Base-by-base conservation (phyloP, 2,888 invertebrate species). In the Hyles lineata region DNA sequence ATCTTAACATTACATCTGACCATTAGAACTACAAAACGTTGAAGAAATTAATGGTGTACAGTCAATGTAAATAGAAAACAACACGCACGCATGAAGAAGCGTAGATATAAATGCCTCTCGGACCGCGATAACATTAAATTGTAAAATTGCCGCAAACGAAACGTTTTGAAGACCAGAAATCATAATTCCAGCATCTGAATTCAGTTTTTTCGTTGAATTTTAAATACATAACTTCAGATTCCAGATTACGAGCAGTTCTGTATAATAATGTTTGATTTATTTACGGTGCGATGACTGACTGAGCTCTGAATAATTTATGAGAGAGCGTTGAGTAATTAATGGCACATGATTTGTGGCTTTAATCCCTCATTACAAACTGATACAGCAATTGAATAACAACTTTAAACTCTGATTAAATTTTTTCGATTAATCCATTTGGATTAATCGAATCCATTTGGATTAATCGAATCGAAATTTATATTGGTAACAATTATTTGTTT, bases 281-380 rank as follows among this genome's bases (percentile, higher is more conserved):
- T 50, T 50, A 6, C 67, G 21, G 67, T 43, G 21, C 17, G 6
- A 50, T 23, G 67, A 23, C 9, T 23, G 67, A 50, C 23, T 17
- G 50, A 23, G 7, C 17, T 17, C 8, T 67, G 17, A 43, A 67
- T 67, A 50, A 67, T 67, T 67, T 25, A 67, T 43, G 17, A 43
- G 43, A 6, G 21, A 55, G 55, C 55, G 63, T 11, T 43, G 23
- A 67, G 67, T 67, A 50, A 67, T 32, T 35, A 62, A 50, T 50
- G 67, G 23, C 43, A 67, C 43, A 67, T 67, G 43, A 43, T 67
- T 50, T 50, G 50, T 50, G 52, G 19, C n/a, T n/a, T 25, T 60
- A 15, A 67, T 67, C 15, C 43, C 43, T 23, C 23, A 23, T 50
- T 50, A 50, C 23, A 67, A 67, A 50, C 7, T 21, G 21, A 63